Conservation (phyloP, 2,888 invertebrate species). For the Lamproptera curius region DNA sequence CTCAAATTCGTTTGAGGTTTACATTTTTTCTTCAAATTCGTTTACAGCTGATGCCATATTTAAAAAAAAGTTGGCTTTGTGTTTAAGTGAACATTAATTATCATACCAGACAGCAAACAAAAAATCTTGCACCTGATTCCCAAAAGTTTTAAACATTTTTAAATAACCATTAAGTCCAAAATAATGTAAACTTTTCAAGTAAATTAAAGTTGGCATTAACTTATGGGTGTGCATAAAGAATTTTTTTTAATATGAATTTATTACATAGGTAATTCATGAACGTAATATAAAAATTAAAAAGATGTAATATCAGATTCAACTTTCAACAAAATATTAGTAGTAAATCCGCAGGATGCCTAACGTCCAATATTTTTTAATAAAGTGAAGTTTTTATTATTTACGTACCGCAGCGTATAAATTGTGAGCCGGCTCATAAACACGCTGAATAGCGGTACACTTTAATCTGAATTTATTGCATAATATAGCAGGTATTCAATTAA, state of each 20-base stretch:
- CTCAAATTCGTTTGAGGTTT: slow-evolving; percentile 58
- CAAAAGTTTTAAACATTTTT: too few species aligned
- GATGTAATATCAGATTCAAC: too few species aligned
- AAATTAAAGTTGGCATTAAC: too few species aligned
- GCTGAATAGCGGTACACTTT: slow-evolving; percentile 43
- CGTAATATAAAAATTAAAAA: too few species aligned
- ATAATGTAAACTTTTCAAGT: too few species aligned
- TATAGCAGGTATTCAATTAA: slow-evolving; percentile 64
- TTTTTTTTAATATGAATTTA: too few species aligned
- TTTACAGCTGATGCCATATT: slow-evolving; percentile 6
- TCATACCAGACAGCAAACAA: neutral
- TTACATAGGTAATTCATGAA: too few species aligned
- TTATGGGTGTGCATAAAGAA: too few species aligned
- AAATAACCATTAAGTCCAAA: too few species aligned
- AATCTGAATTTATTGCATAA: slow-evolving; percentile 63
- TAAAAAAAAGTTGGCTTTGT: slow-evolving; percentile 10
- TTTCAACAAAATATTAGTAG: too few species aligned
- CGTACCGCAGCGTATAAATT: slow-evolving; percentile 9
- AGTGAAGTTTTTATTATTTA: neutral
- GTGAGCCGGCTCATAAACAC: slow-evolving; percentile 23
- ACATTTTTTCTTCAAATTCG: slow-evolving; percentile 57
- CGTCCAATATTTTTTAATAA: neutral
- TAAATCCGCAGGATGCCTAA: too few species aligned
- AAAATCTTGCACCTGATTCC: slow-evolving; percentile 14
- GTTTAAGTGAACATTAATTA: slow-evolving; percentile 13